Evolutionary conservation across 1,140 invertebrate species (phyloP), one percentile per base, ranked within the genome.

Genomic region (Pararge aegeria): DNA sequence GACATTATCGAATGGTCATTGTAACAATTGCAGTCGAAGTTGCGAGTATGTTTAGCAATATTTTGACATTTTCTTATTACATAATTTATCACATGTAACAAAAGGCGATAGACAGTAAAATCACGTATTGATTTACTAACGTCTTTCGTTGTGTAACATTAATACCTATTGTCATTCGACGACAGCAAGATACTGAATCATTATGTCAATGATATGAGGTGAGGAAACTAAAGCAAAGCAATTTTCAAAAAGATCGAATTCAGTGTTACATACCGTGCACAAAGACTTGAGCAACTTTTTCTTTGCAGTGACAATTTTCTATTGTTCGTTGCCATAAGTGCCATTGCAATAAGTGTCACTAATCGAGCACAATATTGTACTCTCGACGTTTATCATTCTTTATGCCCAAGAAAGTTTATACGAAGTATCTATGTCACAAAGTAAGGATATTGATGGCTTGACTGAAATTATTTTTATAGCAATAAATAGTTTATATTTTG

Each of bases 221-320:
- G 53, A 64, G 44, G 7, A 34, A 10, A 34, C 12, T 49, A 6
- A 18, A 3, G 61, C 24, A 55, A 29, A 40, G 38, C 61, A 59
- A 67, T 60, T 66, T 67, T 66, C 52, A 78, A 76, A 79, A 63
- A 62, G 69, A 73, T 66, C 54, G 53, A 64, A 78, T 65, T 66
- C 44, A 55, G 57, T 65, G 64, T 72, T 52, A 70, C 69, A 76
- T 53, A 53, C 27, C 27, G 57, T 46, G 16, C 1, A 46, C 38
- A 61, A 53, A 55, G 58, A 21, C 62, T 63, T 67, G 30, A 53
- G 38, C 54, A 55, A 27, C 46, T 60, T 70, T 80, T 78, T 68
- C 70, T 61, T 49, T 66, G 66, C 79, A 68, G 63, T 78, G 75
- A 80, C 80, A 82, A 82, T 78, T 58, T 65, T 48, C 66, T 49